phyloP scores from a whole-genome alignment of 2,888 invertebrate species.

The Keiferia lycopersicella region DNA sequence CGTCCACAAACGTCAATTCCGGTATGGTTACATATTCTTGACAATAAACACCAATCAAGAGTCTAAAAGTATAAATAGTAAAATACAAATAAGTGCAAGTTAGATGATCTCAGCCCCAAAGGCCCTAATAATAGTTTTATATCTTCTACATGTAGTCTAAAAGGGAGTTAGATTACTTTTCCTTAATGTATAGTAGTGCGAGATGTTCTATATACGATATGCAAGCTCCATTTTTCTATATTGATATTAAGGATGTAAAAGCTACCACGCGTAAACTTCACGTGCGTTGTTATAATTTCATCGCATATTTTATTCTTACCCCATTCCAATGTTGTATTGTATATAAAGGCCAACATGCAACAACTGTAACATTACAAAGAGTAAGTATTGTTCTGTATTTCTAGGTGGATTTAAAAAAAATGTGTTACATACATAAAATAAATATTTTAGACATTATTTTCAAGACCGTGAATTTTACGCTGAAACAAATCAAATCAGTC shows the following conservation, averaged over 20 bases:
- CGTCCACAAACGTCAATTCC: constrained; percentile 50
- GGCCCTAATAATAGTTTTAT: too few species aligned
- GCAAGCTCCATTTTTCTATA: too few species aligned
- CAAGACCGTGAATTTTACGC: background rate
- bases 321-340: constrained; percentile 44
- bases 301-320: constrained; percentile 36
- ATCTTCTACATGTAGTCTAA: too few species aligned
- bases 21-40: constrained; percentile 60
- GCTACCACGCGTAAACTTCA: too few species aligned
- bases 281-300: too few species aligned
- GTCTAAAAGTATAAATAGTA: constrained; percentile 44
- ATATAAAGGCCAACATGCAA: constrained; percentile 13
- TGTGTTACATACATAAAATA: background rate
- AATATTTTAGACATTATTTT: background rate
- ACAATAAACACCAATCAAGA: constrained; percentile 45
- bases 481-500: background rate
- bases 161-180: too few species aligned
- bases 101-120: too few species aligned
- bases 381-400: background rate
- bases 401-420: background rate
- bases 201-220: too few species aligned
- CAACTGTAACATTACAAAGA: constrained; percentile 19
- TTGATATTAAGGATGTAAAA: too few species aligned
- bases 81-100: too few species aligned
- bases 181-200: too few species aligned